A percentile compares a stretch with the other conserved stretches of the same genome.
Evolutionary conservation across 2,113 vertebrate species (phyloP).

Genomic region (Tyto alba): DNA sequence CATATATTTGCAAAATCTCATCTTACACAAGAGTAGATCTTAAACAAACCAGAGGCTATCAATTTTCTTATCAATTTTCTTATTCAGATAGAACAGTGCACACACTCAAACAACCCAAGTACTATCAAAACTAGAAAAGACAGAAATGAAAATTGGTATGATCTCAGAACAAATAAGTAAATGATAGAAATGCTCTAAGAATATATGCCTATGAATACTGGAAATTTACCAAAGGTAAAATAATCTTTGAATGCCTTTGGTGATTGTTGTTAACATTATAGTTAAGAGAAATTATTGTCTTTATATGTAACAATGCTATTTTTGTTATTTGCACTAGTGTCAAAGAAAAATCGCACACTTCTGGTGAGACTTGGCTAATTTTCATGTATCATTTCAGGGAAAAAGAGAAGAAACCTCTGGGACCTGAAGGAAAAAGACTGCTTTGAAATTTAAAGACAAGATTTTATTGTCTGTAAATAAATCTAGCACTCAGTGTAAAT

Average conservation of each 20-base stretch:
- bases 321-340: neutral
- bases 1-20: neutral
- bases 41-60: neutral
- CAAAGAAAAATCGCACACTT: neutral
- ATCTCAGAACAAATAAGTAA: neutral
- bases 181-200: neutral
- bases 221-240: neutral
- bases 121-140: neutral
- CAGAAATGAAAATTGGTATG: neutral
- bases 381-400: neutral
- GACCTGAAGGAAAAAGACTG: neutral
- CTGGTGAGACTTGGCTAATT: neutral
- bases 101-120: neutral
- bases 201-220: neutral
- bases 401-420: neutral
- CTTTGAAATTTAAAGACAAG: neutral
- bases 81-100: neutral
- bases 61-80: neutral
- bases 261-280: neutral
- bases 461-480: neutral
- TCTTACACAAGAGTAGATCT: neutral
- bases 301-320: neutral
- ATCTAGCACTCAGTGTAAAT: neutral
- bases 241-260: neutral
- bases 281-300: neutral